phyloP scores from a whole-genome alignment of 1,140 invertebrate genomes.

The Eriocheir sinensis region DNA sequence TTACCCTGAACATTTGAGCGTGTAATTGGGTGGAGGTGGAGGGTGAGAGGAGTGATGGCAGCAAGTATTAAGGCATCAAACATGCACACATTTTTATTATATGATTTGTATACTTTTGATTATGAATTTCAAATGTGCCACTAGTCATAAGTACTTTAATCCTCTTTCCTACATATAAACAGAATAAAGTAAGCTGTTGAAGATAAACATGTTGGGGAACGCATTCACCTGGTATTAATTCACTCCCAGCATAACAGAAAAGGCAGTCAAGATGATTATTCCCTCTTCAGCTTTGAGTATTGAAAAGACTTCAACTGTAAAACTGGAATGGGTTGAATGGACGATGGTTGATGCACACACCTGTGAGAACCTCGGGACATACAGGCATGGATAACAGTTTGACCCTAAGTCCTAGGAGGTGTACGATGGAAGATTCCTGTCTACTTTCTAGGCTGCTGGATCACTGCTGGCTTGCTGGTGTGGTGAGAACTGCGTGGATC shows the following conservation, averaged over 20 bases:
- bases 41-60: background rate
- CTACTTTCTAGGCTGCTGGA: conserved; percentile 75
- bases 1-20: conserved; percentile 60
- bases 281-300: background rate
- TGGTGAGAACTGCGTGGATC: background rate
- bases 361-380: background rate
- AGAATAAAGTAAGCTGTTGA: too few species aligned
- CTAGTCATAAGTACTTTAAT: too few species aligned
- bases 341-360: background rate
- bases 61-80: background rate
- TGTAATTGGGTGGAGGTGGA: conserved; percentile 38
- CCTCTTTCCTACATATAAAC: too few species aligned
- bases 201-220: too few species aligned
- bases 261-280: background rate
- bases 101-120: background rate
- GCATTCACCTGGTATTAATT: too few species aligned
- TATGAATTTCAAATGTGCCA: background rate
- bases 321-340: background rate
- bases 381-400: background rate
- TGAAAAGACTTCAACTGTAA: background rate
- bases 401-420: background rate
- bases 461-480: conserved; percentile 31
- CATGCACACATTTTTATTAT: background rate
- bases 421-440: background rate
- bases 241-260: background rate